phyloP scores from a whole-genome alignment of 2,113 vertebrate species.

The Pan paniscus region DNA sequence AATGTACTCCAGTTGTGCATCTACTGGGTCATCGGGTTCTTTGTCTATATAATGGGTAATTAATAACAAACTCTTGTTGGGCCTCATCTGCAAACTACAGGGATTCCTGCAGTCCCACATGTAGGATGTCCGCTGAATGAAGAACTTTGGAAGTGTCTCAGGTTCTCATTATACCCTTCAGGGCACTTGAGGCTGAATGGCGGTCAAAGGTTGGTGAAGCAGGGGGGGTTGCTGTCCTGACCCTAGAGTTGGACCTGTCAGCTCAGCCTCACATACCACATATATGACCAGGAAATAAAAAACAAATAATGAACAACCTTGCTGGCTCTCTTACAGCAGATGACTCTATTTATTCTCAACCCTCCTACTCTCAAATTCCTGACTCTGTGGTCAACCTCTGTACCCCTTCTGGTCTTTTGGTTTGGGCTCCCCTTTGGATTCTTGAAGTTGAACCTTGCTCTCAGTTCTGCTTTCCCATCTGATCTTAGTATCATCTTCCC shows the following conservation, averaged over 20 bases:
- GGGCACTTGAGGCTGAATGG: neutral
- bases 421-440: neutral
- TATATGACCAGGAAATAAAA: neutral
- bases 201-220: neutral
- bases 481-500: neutral
- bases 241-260: neutral
- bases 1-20: neutral
- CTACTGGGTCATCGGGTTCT: neutral
- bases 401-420: neutral
- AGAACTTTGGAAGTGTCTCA: neutral
- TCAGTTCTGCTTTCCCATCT: neutral
- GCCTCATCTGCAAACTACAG: neutral
- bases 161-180: neutral
- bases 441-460: neutral
- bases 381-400: neutral
- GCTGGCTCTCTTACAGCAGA: neutral
- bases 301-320: neutral
- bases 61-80: constrained; percentile 8
- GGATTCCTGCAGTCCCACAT: neutral
- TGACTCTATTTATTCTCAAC: constrained; percentile 28
- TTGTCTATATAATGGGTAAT: neutral
- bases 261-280: neutral
- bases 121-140: neutral
- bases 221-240: neutral
- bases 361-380: neutral